A percentile compares a stretch with the other conserved stretches of the same genome.
phyloP scores from a whole-genome alignment of 2,113 vertebrate species.

The Dasyornis broadbenti region DNA sequence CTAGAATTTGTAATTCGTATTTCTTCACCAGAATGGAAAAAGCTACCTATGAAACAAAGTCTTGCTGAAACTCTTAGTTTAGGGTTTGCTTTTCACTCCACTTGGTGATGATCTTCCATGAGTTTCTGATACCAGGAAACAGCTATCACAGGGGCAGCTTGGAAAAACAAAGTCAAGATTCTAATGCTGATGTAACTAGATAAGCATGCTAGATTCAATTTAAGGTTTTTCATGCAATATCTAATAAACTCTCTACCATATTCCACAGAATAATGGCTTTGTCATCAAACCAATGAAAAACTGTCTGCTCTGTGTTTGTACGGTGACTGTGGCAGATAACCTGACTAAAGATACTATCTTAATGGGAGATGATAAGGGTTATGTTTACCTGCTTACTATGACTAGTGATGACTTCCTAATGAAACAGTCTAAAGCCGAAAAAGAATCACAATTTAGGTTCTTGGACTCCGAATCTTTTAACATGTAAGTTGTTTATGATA shows the following conservation, averaged over 20 bases:
- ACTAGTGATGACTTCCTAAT: constrained; percentile 64
- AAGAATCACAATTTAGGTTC: constrained; percentile 25
- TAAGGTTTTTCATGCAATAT: background rate
- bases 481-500: constrained; percentile 43
- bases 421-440: constrained; percentile 52
- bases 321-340: constrained; percentile 17
- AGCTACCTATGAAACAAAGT: background rate
- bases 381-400: constrained; percentile 64
- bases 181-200: background rate
- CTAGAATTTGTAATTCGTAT: background rate
- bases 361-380: constrained; percentile 73
- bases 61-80: background rate
- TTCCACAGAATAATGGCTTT: constrained; percentile 66
- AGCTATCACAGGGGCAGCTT: background rate
- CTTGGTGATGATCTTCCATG: background rate
- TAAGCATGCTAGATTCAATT: background rate
- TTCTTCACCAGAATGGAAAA: background rate
- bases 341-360: constrained; percentile 62
- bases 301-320: constrained; percentile 65
- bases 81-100: background rate
- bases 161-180: background rate
- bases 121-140: background rate
- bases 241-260: background rate
- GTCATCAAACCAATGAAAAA: constrained; percentile 73
- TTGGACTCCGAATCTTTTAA: constrained; percentile 66